A percentile compares a stretch with the other conserved stretches of the same genome.
These are phyloP conservation scores for Drosophila erecta DNA, from an alignment of 1,140 invertebrate species.

Conservation along the genomic window DNA sequence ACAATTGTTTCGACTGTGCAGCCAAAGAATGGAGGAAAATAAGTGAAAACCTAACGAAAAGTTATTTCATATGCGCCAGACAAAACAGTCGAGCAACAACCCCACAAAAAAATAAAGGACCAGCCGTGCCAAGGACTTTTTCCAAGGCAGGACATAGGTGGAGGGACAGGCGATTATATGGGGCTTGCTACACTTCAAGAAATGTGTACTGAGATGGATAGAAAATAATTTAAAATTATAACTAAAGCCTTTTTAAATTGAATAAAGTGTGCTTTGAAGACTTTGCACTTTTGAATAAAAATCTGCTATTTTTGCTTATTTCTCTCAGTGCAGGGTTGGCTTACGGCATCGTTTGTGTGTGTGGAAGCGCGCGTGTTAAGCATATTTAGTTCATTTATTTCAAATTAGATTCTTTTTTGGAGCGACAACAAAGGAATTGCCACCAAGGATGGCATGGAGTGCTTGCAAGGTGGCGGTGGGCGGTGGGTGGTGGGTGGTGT, in stretches of 20 bases:
- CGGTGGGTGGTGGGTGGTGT: no score
- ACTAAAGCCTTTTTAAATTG: no score
- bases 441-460: constrained; percentile 3
- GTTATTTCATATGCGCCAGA: constrained; percentile 74
- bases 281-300: no score
- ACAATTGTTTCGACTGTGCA: constrained; percentile 69
- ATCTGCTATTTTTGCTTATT: not conserved
- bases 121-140: constrained; percentile 40
- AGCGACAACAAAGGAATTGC: constrained; percentile 53
- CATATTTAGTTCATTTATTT: constrained; percentile 84
- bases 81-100: constrained; percentile 45
- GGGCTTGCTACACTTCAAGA: constrained; percentile 1
- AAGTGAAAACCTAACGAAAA: constrained; percentile 75
- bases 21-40: constrained; percentile 44
- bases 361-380: constrained; percentile 74
- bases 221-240: no score
- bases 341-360: not conserved
- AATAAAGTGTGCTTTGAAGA: no score
- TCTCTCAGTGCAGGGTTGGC: constrained; percentile 12
- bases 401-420: constrained; percentile 78
- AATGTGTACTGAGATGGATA: not conserved
- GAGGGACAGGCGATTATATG: constrained; percentile 1
- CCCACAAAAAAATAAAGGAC: constrained; percentile 19
- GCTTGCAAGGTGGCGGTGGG: not conserved
- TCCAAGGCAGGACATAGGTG: constrained; percentile 6